Evolutionary conservation across 2,888 invertebrate genomes (phyloP).

Genomic region (Eristalis pertinax): DNA sequence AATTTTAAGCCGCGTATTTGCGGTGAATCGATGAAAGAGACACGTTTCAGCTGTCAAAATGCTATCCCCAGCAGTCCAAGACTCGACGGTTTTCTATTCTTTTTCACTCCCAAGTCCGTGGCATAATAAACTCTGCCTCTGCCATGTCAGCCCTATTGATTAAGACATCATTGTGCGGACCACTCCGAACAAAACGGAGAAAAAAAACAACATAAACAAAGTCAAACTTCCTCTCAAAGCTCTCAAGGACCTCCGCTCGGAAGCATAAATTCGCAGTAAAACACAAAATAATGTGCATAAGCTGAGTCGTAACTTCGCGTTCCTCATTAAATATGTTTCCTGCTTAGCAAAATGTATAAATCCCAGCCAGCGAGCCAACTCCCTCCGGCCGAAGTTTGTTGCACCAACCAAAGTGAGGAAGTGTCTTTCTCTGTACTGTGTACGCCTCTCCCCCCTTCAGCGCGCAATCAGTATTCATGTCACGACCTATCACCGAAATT

Average conservation of each 20-base stretch:
- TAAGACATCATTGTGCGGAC: background rate
- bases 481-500: conserved; percentile 65
- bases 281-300: conserved; percentile 34
- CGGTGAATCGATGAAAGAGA: background rate
- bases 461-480: conserved; percentile 67
- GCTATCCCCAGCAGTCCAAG: background rate
- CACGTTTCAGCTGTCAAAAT: background rate
- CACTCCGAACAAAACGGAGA: background rate
- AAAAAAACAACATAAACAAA: background rate
- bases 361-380: conserved; percentile 11
- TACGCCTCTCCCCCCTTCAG: background rate
- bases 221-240: background rate
- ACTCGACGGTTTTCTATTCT: background rate
- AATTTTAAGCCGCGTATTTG: background rate
- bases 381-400: background rate
- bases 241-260: background rate
- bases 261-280: conserved; percentile 51
- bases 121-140: background rate
- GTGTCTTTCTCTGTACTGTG: background rate
- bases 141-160: background rate
- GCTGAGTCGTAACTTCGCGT: conserved; percentile 44
- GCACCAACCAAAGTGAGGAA: background rate
- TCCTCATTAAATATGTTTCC: conserved; percentile 61
- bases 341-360: conserved; percentile 39
- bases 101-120: background rate